Evolutionary conservation across 2,113 vertebrate species (phyloP).

Genomic region (Gasterosteus nipponicus): DNA sequence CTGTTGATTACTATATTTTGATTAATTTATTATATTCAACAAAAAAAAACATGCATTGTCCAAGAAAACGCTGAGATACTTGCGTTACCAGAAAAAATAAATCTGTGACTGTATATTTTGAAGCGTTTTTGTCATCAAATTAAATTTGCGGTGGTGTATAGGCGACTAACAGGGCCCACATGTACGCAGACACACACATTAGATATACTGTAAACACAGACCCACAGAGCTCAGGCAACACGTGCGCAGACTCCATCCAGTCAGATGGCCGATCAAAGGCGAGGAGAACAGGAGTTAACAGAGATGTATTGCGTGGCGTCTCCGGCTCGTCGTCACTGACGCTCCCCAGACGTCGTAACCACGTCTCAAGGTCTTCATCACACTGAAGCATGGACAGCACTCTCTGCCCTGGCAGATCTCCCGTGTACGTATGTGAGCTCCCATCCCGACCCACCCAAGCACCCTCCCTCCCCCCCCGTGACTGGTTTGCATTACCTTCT

Average conservation of each 20-base stretch:
- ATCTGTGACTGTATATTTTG: background rate
- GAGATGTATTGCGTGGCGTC: conserved; percentile 65
- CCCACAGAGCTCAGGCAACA: background rate
- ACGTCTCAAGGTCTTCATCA: conserved; percentile 67
- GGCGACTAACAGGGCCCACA: conserved; percentile 7
- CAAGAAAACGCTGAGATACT: no score
- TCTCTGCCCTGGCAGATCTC: conserved; percentile 42
- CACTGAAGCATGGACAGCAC: conserved; percentile 44
- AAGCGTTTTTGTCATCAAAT: conserved; percentile 11
- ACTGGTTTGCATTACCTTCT: conserved; percentile 72
- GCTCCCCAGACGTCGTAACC: conserved; percentile 52
- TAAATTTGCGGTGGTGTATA: conserved; percentile 29
- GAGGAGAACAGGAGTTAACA: conserved; percentile 62
- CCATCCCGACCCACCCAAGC: background rate
- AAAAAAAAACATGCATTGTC: background rate
- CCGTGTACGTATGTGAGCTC: conserved; percentile 34
- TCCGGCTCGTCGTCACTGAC: conserved; percentile 64
- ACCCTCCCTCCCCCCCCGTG: conserved; percentile 1
- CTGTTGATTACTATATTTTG: background rate
- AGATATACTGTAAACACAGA: conserved; percentile 25
- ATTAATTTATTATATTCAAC: background rate
- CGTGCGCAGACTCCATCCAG: conserved; percentile 22
- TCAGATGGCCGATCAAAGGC: conserved; percentile 67
- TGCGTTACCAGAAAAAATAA: background rate
- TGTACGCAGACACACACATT: background rate